Conservation (phyloP, 2,888 invertebrate species). For the Drosophila austrosaltans region DNA sequence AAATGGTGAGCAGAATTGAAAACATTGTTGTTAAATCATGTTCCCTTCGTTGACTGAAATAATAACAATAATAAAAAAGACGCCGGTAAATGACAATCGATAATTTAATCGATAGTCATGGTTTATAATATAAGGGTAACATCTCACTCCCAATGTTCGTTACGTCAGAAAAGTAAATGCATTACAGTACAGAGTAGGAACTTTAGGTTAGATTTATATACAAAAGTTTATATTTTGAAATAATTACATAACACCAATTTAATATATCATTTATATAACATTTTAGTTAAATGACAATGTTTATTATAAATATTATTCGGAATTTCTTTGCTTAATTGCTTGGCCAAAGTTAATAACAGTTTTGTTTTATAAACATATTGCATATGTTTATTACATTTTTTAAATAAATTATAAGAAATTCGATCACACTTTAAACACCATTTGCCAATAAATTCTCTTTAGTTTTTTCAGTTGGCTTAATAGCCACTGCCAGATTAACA, state of each 20-base stretch:
- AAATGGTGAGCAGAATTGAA: background rate
- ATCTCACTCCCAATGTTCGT: background rate
- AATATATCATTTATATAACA: no score
- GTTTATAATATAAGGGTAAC: background rate
- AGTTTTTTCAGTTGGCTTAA: slow-evolving; percentile 1
- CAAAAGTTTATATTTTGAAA: no score
- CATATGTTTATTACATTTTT: no score
- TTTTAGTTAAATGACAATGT: no score
- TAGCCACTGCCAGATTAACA: background rate
- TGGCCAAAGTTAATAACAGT: no score
- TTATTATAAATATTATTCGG: no score
- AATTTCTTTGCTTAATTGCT: no score
- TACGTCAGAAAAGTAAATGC: background rate
- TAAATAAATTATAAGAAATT: background rate
- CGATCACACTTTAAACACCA: background rate
- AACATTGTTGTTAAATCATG: slow-evolving; percentile 4
- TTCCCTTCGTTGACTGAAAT: background rate
- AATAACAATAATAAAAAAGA: background rate
- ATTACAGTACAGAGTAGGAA: background rate
- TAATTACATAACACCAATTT: no score
- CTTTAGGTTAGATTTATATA: no score
- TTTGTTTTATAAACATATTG: no score
- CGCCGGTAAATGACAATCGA: slow-evolving; percentile 2
- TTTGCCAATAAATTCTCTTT: background rate
- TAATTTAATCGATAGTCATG: slow-evolving; percentile 1